A percentile compares a stretch with the other conserved stretches of the same genome.
Evolutionary conservation across 2,797 vertebrate species (phyloP).

Genomic region (Spea hammondii): DNA sequence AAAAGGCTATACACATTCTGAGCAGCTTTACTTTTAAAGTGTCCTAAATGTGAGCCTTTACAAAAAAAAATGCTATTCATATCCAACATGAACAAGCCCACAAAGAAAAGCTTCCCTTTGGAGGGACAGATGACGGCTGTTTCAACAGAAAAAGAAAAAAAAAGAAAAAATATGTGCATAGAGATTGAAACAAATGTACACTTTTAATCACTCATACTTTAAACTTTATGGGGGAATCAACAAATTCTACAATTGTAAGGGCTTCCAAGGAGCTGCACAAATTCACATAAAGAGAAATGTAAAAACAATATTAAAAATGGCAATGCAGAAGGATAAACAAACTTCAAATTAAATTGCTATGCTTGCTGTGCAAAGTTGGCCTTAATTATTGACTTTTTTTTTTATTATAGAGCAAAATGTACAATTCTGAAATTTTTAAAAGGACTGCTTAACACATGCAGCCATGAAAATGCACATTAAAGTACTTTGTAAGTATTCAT

Average conservation of each 20-base stretch:
- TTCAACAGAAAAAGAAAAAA: slow-evolving; percentile 38
- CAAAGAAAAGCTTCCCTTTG: slow-evolving; percentile 33
- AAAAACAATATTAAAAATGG: no score
- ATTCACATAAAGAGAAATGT: neutral
- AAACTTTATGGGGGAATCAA: slow-evolving; percentile 6
- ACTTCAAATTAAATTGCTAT: no score
- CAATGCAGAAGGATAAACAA: no score
- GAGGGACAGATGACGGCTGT: slow-evolving; percentile 25
- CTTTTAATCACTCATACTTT: slow-evolving; percentile 25
- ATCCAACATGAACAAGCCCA: slow-evolving; percentile 18
- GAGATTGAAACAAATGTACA: slow-evolving; percentile 16
- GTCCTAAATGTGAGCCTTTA: slow-evolving; percentile 46
- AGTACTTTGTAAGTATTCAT: no score
- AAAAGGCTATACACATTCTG: slow-evolving; percentile 37
- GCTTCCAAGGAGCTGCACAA: neutral
- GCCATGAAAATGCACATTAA: no score
- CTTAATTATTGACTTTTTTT: no score
- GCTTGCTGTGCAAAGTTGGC: no score
- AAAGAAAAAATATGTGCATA: slow-evolving; percentile 20
- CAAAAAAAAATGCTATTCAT: slow-evolving; percentile 42
- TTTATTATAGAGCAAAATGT: no score
- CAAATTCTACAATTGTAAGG: neutral
- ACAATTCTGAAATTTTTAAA: no score
- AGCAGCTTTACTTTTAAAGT: slow-evolving; percentile 48
- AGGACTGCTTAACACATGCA: no score